Base-by-base conservation (phyloP, 2,888 invertebrate genomes). In the Plutella xylostella region DNA sequence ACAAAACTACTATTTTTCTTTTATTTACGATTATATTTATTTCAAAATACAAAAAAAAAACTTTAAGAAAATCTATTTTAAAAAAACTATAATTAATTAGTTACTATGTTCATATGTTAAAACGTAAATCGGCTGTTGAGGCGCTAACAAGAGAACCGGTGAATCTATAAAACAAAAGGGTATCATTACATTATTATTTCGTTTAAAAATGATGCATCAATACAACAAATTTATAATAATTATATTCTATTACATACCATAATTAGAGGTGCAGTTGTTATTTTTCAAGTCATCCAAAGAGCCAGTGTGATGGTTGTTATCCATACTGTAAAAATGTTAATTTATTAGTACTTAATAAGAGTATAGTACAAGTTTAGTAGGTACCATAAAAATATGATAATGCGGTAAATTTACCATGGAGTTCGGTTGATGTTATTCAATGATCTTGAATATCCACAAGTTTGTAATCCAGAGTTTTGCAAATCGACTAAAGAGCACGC, bases 401-500 rank as follows among this genome's bases (percentile, higher is more conserved):
- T 14, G 12, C 6, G n/a, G 3, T 14, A 5, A 33, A 18, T 12
- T 35, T 35, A 37, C 37, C 37, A 37, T 37, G 19, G 19, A 11
- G 19, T 59, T 35, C 49, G 21, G 43, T 46, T 57, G 4, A 79
- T 62, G 50, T 63, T 73, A 49, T 66, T 76, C 30, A 76, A 53
- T 0, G 79, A 77, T 18, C 56, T 59, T 2, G 76, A 69, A n/a
- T 69, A 34, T 0, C 54, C 50, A 50, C 69, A 65, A 1, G 59
- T 54, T 11, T 65, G 60, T 0, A 56, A 41, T 0, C 60, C 40
- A 1, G 54, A 49, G 45, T 66, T 69, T 19, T 74, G 72, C 21
- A 80, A 54, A 49, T 80, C 80, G 0, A 64, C 74, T 3, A 80
- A 48, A 0, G 80, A 80, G 38, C 75, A 72, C 0, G 79, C 75